These are phyloP conservation scores for Mesoclemmys tuberculata DNA, from an alignment of 2,113 vertebrate genomes.

Conservation along the genomic window DNA sequence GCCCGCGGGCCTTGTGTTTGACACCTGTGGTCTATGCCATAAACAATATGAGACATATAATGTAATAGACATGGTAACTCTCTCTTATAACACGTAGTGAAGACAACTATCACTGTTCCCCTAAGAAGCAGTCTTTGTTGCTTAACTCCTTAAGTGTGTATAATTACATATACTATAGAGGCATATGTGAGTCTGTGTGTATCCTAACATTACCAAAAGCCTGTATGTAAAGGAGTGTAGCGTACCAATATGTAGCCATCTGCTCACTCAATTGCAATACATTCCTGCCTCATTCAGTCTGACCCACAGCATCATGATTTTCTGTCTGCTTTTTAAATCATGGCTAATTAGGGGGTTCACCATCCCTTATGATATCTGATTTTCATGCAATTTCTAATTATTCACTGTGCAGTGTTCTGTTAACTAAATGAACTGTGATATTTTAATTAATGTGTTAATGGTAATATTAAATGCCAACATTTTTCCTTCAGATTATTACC, in stretches of 20 bases:
- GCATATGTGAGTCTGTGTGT: neutral
- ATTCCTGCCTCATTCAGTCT: neutral
- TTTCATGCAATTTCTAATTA: conserved; percentile 42
- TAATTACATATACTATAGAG: neutral
- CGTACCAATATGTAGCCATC: neutral
- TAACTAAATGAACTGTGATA: conserved; percentile 33
- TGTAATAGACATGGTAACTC: neutral
- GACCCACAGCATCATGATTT: conserved; percentile 43
- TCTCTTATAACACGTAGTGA: neutral
- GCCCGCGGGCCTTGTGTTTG: too few species aligned
- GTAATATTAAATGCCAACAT: neutral
- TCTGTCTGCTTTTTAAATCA: conserved; percentile 30
- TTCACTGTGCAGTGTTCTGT: neutral
- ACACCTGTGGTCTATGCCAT: neutral
- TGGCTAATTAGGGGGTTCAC: conserved; percentile 38
- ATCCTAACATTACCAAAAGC: neutral
- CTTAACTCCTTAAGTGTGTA: neutral
- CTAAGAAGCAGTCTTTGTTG: neutral
- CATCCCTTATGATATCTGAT: conserved; percentile 32
- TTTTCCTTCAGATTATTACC: neutral
- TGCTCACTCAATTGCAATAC: neutral
- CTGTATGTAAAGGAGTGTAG: neutral
- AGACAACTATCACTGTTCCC: neutral
- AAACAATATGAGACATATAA: neutral
- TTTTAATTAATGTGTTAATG: neutral